Base-by-base conservation (phyloP, 2,888 invertebrate species). In the Pseudoips prasinana region DNA sequence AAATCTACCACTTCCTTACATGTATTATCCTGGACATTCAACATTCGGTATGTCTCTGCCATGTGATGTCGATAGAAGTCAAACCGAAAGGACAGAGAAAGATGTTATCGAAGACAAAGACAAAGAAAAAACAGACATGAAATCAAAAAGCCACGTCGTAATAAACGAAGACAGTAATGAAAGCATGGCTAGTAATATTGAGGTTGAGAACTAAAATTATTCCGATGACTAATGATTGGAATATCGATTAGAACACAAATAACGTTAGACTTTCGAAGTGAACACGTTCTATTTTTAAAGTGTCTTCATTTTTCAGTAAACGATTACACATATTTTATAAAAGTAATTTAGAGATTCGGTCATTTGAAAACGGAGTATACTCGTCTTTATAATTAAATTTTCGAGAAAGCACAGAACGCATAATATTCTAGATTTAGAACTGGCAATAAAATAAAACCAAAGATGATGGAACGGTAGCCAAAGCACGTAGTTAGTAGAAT, bases 101-200 rank as follows among this genome's bases (percentile, higher is more conserved):
- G 58, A 73, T 7, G 65, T 65, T 7, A 64, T 64, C 1, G 81
- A 80, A 43, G 64, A 66, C 3, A 76, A 67, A 39, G 67, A 59
- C 1, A 79, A 81, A 41, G 69, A 72, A 22, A 77, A 75, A 25
- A 9, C 35, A 4, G 54, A 59, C n/a, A 67, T 58, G 2, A 80
- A 80, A 59, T 46, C 50, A 8, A 85, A 82, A 58, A 46, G 39
- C 11, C 61, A 60, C 10, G 54, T 80, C 8, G 81, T 79, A 41
- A 37, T 82, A 1, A 84, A 87, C 51, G 89, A 87, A 35, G 86
- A 88, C 42, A 89, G 88, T 42, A 83, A 74, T 52, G 87, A 86
- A 41, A 89, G 89, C 60, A 83, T 88, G 78, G 89, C 84, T 11
- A 88, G 89, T 67, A 89, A 89, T 56, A 89, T 89, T 42, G 89